Base-by-base conservation (phyloP, 2,797 vertebrate species). In the Melanogrammus aeglefinus region DNA sequence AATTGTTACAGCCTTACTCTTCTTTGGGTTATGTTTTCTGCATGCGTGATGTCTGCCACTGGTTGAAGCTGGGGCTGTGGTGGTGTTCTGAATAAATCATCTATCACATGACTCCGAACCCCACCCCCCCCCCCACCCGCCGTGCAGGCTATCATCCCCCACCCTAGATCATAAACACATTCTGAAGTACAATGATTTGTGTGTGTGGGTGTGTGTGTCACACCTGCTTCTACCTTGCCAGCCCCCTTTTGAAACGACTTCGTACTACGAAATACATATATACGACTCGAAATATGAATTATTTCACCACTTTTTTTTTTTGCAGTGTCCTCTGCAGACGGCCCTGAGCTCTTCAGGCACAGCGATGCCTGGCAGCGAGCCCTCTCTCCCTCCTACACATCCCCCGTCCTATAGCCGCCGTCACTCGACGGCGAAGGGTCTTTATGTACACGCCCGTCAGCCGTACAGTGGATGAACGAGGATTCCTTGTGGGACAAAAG, bases 11-110 rank as follows among this genome's bases (percentile, higher is more conserved):
- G 87, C 84, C 88, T 87, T 88, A 73, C 74, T 79, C 85, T 86
- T 87, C 85, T 89, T 82, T 77, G 83, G 85, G 85, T 79, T 81
- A 84, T 73, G 51, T 63, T 51, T 9, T 7, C 73, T 76, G 63
- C 78, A 79, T 74, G 80, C 85, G 27, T 71, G 36, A 92, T 90
- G 86, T 93, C 91, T 89, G 90, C 91, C 92, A 90, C 80, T 78
- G 88, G 87, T 87, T 92, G 88, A 90, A 51, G 47, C 47, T 4
- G 16, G 47, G 6, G 47, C 47, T 6, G 57, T 24, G 57, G 57
- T 63, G 7, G 57, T 63, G 57, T 7, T 63, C 57, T 63, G 57
- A 63, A 63, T 24, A 7, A 63, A 63, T 63, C 57, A 63, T 51
- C 47, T 51, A 63, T 21, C 57, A 63, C 57, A 51, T 21, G 14